phyloP scores from a whole-genome alignment of 2,797 vertebrate genomes.

The Rhodeus uyekii region DNA sequence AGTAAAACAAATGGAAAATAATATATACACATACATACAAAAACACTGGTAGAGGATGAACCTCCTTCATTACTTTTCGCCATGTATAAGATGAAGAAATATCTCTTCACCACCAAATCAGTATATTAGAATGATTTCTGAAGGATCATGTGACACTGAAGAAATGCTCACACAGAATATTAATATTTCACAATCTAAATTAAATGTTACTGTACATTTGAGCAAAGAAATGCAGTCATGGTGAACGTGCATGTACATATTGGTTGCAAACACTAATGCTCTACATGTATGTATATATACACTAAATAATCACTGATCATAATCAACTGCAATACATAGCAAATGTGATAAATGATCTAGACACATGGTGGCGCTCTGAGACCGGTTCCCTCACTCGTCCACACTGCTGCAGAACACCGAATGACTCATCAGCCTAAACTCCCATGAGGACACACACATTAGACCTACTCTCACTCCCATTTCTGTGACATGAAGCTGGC shows the following conservation, averaged over 20 bases:
- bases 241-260: no score
- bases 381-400: neutral
- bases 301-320: no score
- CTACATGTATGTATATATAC: no score
- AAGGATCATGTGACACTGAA: neutral
- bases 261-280: no score
- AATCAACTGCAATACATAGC: no score
- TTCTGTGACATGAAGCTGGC: neutral
- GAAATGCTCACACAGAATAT: no score
- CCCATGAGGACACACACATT: constrained; percentile 41
- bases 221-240: neutral
- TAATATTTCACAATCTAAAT: no score
- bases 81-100: neutral
- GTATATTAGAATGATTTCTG: neutral
- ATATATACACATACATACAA: no score
- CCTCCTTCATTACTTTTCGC: no score
- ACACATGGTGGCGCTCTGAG: constrained; percentile 47
- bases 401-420: constrained; percentile 30
- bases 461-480: neutral
- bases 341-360: neutral
- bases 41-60: no score
- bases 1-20: no score
- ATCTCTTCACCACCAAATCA: neutral
- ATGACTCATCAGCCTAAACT: constrained; percentile 55
- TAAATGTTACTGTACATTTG: no score